Conservation (phyloP, 92 coral and sea anemone species). For the Zoanthus sociatus region DNA sequence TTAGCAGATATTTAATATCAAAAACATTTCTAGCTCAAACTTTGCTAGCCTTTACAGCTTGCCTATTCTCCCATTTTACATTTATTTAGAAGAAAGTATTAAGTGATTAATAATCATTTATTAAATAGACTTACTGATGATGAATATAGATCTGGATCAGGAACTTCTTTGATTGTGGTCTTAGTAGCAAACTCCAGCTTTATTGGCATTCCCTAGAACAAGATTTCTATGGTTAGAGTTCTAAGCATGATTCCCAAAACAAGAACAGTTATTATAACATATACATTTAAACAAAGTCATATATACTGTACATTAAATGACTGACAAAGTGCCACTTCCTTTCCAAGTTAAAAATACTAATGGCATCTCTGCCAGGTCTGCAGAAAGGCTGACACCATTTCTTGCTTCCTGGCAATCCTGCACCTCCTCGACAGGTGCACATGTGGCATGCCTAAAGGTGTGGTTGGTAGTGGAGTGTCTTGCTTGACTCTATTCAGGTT, state of each 20-base stretch:
- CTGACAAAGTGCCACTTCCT: no score
- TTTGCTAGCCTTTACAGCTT: no score
- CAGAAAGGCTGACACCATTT: background rate
- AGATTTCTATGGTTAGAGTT: background rate
- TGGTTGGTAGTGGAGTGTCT: background rate
- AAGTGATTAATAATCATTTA: no score
- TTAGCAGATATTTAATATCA: no score
- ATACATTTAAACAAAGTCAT: no score
- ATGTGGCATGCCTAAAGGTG: background rate
- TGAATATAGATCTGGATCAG: conserved; percentile 84
- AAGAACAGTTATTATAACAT: no score
- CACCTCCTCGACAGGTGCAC: background rate
- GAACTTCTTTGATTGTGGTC: conserved; percentile 95
- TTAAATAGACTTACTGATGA: conserved; percentile 85
- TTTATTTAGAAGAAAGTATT: no score
- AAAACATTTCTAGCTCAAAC: no score
- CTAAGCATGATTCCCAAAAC: no score
- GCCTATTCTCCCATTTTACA: no score
- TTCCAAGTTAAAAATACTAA: no score
- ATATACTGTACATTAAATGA: no score
- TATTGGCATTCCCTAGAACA: conserved; percentile 85
- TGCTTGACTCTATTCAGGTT: background rate
- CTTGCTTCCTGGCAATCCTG: background rate
- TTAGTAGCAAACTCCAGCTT: conserved; percentile 95
- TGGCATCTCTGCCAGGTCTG: background rate